A percentile compares a stretch with the other conserved stretches of the same genome.
Conservation (phyloP, 2,113 vertebrate species). For the Echinops telfairi region DNA sequence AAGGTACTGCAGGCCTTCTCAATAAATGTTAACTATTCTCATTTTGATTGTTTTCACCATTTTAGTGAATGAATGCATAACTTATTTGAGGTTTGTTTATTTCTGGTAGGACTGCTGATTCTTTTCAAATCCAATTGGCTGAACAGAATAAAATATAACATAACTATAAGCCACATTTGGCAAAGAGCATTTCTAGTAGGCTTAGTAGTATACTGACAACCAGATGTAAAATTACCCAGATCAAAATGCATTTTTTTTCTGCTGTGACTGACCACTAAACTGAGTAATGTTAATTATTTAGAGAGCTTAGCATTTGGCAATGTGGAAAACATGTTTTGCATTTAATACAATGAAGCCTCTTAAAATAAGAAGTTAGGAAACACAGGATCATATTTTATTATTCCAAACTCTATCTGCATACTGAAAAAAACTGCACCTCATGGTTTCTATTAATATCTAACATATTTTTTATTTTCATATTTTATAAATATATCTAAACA, state of each 20-base stretch:
- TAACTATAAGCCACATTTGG: conserved; percentile 69
- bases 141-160: conserved; percentile 55
- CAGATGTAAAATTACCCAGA: conserved; percentile 74
- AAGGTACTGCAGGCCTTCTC: neutral
- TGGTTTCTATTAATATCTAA: neutral
- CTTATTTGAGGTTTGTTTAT: conserved; percentile 32
- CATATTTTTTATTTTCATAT: neutral
- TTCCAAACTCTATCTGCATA: neutral
- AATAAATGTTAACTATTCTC: conserved; percentile 39
- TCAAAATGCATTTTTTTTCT: conserved; percentile 69
- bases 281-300: conserved; percentile 68
- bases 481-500: neutral
- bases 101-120: conserved; percentile 47
- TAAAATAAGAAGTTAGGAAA: conserved; percentile 33
- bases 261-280: conserved; percentile 57
- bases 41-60: conserved; percentile 42
- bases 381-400: neutral
- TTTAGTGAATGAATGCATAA: conserved; percentile 22
- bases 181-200: conserved; percentile 48
- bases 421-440: neutral
- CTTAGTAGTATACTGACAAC: conserved; percentile 59
- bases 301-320: conserved; percentile 71
- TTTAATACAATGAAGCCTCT: conserved; percentile 61
- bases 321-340: conserved; percentile 66
- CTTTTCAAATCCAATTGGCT: conserved; percentile 50